Conservation (phyloP, 1,140 invertebrate genomes). For the Platyura marginata region DNA sequence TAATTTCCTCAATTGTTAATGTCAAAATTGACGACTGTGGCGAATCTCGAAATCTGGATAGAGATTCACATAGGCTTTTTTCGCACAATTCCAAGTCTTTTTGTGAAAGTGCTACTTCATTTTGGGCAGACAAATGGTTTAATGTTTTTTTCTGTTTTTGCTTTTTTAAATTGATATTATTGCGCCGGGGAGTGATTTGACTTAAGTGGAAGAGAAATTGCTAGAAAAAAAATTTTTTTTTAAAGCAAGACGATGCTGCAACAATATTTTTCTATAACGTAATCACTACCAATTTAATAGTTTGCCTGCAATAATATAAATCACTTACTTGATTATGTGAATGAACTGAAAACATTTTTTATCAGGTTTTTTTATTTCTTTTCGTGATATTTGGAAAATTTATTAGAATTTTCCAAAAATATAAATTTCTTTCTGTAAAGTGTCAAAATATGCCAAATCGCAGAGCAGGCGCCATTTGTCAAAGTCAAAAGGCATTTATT, state of each 20-base stretch:
- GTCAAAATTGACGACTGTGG: background rate
- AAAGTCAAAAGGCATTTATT: too few species aligned
- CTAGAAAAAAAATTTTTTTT: background rate
- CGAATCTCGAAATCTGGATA: background rate
- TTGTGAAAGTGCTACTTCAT: background rate
- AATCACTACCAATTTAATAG: background rate
- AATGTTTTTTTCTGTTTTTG: background rate
- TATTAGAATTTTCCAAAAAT: too few species aligned
- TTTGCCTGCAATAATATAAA: background rate
- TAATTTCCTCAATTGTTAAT: background rate
- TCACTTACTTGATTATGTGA: background rate
- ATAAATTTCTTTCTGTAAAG: too few species aligned
- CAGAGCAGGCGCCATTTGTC: too few species aligned
- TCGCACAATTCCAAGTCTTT: background rate
- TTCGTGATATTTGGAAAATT: too few species aligned
- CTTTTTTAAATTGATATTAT: background rate
- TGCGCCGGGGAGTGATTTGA: background rate
- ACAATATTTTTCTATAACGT: background rate
- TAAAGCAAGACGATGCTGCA: background rate
- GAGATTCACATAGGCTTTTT: background rate
- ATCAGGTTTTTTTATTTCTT: background rate
- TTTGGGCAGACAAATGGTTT: background rate
- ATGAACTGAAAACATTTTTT: background rate
- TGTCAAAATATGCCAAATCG: too few species aligned
- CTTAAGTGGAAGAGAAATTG: conserved; percentile 1